These are phyloP conservation scores for Oenanthe oenanthe DNA, from an alignment of 2,113 vertebrate genomes.

Conservation along the genomic window DNA sequence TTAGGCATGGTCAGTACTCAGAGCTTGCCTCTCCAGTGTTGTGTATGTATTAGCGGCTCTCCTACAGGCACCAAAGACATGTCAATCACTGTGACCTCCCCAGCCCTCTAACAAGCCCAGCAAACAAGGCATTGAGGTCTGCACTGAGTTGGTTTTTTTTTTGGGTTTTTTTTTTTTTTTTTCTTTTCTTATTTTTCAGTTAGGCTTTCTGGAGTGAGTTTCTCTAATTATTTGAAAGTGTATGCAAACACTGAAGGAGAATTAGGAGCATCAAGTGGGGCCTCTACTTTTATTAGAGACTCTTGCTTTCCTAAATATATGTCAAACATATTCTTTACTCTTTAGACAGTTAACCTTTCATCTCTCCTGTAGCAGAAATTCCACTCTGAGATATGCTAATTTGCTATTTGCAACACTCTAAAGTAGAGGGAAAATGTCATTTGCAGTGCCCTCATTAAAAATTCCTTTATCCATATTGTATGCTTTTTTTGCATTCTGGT, in stretches of 20 bases:
- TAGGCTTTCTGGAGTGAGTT: conserved; percentile 58
- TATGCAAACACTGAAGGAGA: conserved; percentile 79
- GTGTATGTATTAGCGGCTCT: conserved; percentile 65
- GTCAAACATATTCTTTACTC: conserved; percentile 77
- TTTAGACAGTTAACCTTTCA: conserved; percentile 81
- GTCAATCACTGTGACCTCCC: conserved; percentile 78
- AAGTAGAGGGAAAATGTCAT: conserved; percentile 66
- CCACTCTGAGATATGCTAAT: conserved; percentile 72
- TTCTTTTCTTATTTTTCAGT: background rate
- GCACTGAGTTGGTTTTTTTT: background rate
- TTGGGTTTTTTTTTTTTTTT: too few relatives aligned
- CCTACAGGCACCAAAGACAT: conserved; percentile 67
- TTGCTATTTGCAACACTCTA: conserved; percentile 72
- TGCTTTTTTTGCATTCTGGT: conserved; percentile 32
- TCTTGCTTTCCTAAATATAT: conserved; percentile 77
- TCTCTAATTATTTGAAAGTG: conserved; percentile 77
- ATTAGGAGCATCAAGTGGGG: conserved; percentile 73
- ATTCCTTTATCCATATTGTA: conserved; percentile 56
- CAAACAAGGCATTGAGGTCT: conserved; percentile 73
- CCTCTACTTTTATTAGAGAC: conserved; percentile 76
- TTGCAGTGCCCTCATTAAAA: conserved; percentile 71
- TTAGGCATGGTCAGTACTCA: conserved; percentile 57
- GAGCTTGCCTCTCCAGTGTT: conserved; percentile 52
- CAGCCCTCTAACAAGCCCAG: conserved; percentile 66
- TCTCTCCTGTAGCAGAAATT: conserved; percentile 73